Evolutionary conservation across 2,113 vertebrate genomes (phyloP).

Genomic region (Oncorhynchus tshawytscha): DNA sequence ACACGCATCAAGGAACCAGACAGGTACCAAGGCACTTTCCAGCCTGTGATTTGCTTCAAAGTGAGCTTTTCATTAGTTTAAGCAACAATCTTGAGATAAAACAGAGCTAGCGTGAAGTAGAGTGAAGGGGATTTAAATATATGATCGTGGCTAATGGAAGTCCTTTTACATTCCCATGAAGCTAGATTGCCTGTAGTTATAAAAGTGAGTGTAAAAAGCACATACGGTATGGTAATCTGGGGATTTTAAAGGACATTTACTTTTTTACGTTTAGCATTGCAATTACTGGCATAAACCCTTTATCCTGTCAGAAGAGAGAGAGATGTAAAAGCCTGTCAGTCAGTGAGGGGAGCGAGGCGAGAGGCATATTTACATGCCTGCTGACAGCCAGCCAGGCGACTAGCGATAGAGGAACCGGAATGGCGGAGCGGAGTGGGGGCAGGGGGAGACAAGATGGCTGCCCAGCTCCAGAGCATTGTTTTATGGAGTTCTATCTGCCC

Average conservation of each 20-base stretch:
- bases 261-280: conserved; percentile 28
- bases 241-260: conserved; percentile 17
- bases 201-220: conserved; percentile 10
- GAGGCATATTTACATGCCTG: too few relatives aligned
- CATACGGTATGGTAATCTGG: conserved; percentile 7
- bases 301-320: conserved; percentile 43
- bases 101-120: neutral
- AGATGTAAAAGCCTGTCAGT: conserved; percentile 34
- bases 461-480: too few relatives aligned
- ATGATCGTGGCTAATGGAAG: conserved; percentile 31
- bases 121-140: conserved; percentile 11
- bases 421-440: too few relatives aligned
- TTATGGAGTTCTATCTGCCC: too few relatives aligned
- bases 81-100: too few relatives aligned
- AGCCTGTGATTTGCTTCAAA: too few relatives aligned
- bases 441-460: too few relatives aligned
- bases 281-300: conserved; percentile 41
- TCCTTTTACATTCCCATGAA: conserved; percentile 3
- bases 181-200: conserved; percentile 19
- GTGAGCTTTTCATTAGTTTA: too few relatives aligned
- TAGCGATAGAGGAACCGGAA: too few relatives aligned
- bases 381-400: too few relatives aligned
- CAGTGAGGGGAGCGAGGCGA: neutral
- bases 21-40: too few relatives aligned
- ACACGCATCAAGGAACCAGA: too few relatives aligned